phyloP scores from a whole-genome alignment of 2,888 invertebrate species.

The Ophion ventricosus region DNA sequence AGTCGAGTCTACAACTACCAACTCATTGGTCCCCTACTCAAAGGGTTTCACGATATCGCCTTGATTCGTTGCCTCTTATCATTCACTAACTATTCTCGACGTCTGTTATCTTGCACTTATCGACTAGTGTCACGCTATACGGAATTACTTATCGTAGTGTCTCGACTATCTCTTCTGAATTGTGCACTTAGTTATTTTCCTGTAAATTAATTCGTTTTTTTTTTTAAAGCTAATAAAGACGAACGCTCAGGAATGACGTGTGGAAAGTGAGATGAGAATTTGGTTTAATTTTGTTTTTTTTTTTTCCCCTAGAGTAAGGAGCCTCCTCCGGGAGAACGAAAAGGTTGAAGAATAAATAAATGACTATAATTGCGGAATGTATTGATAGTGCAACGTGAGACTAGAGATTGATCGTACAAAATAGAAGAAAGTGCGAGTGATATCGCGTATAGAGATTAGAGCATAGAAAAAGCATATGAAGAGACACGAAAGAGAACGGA shows the following conservation, averaged over 20 bases:
- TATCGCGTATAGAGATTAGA: slow-evolving; percentile 62
- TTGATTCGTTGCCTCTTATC: neutral
- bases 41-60: neutral
- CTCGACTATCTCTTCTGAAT: slow-evolving; percentile 21
- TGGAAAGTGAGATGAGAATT: neutral
- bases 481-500: slow-evolving; percentile 64
- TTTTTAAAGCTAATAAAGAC: neutral
- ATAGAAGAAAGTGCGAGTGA: slow-evolving; percentile 28
- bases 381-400: slow-evolving; percentile 57
- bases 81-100: slow-evolving; percentile 12
- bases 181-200: slow-evolving; percentile 50
- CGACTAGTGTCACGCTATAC: slow-evolving; percentile 51
- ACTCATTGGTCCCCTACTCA: neutral
- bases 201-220: slow-evolving; percentile 33
- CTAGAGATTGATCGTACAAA: slow-evolving; percentile 23
- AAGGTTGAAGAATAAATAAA: slow-evolving; percentile 29
- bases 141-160: slow-evolving; percentile 17
- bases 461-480: slow-evolving; percentile 44
- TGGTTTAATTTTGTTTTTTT: neutral
- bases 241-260: neutral
- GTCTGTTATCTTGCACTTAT: slow-evolving; percentile 28
- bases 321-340: neutral
- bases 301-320: neutral
- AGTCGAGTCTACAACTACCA: neutral
- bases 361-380: slow-evolving; percentile 58